Evolutionary conservation across 2,113 vertebrate species (phyloP).

Genomic region (Cacatua alba): DNA sequence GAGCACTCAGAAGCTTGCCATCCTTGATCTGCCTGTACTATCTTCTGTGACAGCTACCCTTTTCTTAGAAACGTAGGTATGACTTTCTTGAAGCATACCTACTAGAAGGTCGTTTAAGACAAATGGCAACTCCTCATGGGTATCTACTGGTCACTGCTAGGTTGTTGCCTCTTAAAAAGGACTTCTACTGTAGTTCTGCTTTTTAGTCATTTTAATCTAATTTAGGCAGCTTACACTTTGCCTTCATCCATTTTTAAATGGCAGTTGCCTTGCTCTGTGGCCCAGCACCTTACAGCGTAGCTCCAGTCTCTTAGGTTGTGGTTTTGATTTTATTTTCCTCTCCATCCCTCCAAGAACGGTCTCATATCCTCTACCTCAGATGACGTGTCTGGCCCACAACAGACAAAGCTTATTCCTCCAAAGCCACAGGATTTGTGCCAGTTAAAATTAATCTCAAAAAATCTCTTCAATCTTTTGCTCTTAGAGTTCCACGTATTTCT

Average conservation of each 20-base stretch:
- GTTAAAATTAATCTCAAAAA: slow-evolving; percentile 5
- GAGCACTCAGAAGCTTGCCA: background rate
- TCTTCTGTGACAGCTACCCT: background rate
- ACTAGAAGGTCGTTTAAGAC: background rate
- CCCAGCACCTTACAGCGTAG: background rate
- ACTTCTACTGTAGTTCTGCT: background rate
- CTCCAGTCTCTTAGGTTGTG: fast-evolving
- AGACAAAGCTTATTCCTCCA: slow-evolving; percentile 44
- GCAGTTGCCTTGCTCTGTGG: background rate
- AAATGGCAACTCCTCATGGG: background rate
- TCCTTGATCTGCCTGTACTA: background rate
- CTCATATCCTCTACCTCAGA: background rate
- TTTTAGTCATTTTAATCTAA: background rate
- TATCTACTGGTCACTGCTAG: background rate
- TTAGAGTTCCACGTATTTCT: background rate
- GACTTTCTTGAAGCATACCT: background rate
- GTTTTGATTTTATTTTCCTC: background rate
- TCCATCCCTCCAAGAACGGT: background rate
- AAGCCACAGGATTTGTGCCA: slow-evolving; percentile 37
- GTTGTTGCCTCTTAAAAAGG: background rate
- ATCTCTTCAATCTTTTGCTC: slow-evolving; percentile 31
- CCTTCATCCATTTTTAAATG: background rate
- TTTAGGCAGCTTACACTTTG: background rate
- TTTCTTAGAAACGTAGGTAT: background rate
- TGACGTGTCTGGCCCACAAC: background rate